Base-by-base conservation (phyloP, 2,888 invertebrate species). In the Sarcophaga rosellei region DNA sequence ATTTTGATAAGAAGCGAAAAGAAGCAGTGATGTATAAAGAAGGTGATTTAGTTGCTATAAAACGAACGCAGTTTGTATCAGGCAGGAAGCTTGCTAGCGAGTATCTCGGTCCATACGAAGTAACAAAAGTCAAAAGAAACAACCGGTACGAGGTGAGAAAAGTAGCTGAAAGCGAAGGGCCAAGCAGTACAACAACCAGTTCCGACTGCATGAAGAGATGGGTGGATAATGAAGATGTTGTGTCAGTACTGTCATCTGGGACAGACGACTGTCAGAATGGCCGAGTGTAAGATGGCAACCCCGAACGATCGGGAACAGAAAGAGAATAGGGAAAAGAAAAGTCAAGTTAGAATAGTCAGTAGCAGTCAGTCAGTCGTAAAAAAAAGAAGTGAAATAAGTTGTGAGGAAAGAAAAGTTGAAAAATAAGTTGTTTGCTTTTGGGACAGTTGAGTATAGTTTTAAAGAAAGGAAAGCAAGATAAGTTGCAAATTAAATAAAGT, bases 41-140 rank as follows among this genome's bases (percentile, higher is more conserved):
- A 1, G 81, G 83, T 3, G 88, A 88, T 44, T 12, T 88, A 4
- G 88, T 88, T 0, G 87, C 88, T 0, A 88, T 89, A 4, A 87
- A 86, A 25, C 59, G 84, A 1, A 88, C 88, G 0, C 88, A 88
- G 15, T 88, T 89, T 66, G 81, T 88, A 0, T 79, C 86, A 0
- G 84, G 88, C 4, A 1, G 65, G 44, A 63, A 89, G 35, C 57
- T 89, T 10, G 85, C 86, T 4, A 88, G 76, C 23, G 44, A 69
- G 12, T 88, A 61, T 57, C 45, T 86, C 8, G 88, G 88, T n/a
- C 88, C 87, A 35, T 88, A 88, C 65, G 77, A 85, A 25, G 77
- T 88, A 0, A 74, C 47, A 0, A 88, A 88, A 45, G 62, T 84
- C 0, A 88, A 89, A 63, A 57, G 81, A 3, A 80, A 85, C n/a